These are phyloP conservation scores for Pangasius sanitwongsei DNA, from an alignment of 2,797 vertebrate species.

Conservation along the genomic window DNA sequence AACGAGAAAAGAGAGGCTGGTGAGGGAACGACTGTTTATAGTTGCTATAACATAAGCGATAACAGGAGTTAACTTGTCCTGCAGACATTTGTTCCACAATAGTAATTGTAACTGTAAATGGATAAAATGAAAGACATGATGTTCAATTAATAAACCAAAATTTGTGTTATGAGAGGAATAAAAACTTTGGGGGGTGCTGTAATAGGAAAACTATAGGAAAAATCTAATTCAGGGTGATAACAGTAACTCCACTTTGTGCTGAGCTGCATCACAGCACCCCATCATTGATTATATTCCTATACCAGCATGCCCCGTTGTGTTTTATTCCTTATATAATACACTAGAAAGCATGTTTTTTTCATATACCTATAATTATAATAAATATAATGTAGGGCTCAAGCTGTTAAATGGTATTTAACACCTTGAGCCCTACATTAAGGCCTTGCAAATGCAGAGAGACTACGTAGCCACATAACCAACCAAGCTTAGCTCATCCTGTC, in stretches of 20 bases:
- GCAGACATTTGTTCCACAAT: not conserved
- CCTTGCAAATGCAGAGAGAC: not conserved
- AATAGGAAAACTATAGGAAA: not conserved
- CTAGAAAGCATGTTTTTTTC: not conserved
- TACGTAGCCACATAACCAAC: not conserved
- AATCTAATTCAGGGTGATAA: not conserved
- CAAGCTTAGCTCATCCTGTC: not conserved
- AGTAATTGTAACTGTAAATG: not conserved
- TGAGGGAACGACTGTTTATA: not conserved
- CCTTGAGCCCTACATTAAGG: not conserved
- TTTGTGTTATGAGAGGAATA: not conserved
- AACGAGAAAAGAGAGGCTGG: not conserved
- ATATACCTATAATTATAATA: not conserved
- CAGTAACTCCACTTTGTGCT: not conserved
- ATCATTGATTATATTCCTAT: not conserved
- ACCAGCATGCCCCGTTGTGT: not conserved
- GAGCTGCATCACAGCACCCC: not conserved
- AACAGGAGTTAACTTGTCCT: not conserved
- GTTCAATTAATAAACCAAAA: not conserved
- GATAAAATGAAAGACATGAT: not conserved
- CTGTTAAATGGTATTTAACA: not conserved
- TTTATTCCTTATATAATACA: not conserved
- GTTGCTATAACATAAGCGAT: not conserved
- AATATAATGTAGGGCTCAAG: too few relatives aligned
- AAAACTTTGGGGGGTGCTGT: not conserved